Evolutionary conservation across 2,888 invertebrate species (phyloP).

Genomic region (Cataglyphis albicans): DNA sequence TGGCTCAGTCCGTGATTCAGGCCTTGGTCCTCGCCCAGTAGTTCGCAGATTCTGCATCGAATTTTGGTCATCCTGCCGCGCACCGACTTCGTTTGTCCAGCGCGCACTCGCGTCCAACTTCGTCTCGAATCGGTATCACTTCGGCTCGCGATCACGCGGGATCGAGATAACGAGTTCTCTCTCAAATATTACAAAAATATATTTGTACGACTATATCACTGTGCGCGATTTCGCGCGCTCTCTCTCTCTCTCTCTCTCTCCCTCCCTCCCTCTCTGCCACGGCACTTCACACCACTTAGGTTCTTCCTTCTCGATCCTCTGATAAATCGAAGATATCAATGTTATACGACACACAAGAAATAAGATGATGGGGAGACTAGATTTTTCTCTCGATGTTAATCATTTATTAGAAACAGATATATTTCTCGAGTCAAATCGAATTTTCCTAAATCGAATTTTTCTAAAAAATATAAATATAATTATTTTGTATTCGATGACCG

Average conservation of each 20-base stretch:
- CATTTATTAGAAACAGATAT: not conserved
- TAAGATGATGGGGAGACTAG: constrained; percentile 26
- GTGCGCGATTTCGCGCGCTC: constrained; percentile 5
- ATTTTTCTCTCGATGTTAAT: constrained; percentile 20
- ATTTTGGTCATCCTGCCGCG: constrained; percentile 79
- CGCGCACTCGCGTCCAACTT: constrained; percentile 21
- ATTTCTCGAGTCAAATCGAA: not conserved
- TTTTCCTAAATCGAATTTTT: not conserved
- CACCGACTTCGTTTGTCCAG: not conserved
- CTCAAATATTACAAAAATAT: constrained; percentile 49
- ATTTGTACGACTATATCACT: constrained; percentile 53
- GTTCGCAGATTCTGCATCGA: constrained; percentile 82
- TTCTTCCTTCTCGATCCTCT: constrained; percentile 38
- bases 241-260: too few relatives aligned
- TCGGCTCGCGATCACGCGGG: not conserved
- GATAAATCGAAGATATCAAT: constrained; percentile 38
- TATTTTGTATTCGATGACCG: not conserved
- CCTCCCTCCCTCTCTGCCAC: constrained; percentile 22
- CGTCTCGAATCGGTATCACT: constrained; percentile 10
- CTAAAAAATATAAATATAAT: not conserved
- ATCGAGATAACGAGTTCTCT: not conserved
- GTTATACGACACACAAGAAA: constrained; percentile 17
- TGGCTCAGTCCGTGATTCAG: constrained; percentile 79
- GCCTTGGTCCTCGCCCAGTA: constrained; percentile 77
- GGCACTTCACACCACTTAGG: constrained; percentile 37